A percentile compares a stretch with the other conserved stretches of the same genome.
phyloP scores from a whole-genome alignment of 2,797 vertebrate genomes.

The Stomatorhinus walkeri region DNA sequence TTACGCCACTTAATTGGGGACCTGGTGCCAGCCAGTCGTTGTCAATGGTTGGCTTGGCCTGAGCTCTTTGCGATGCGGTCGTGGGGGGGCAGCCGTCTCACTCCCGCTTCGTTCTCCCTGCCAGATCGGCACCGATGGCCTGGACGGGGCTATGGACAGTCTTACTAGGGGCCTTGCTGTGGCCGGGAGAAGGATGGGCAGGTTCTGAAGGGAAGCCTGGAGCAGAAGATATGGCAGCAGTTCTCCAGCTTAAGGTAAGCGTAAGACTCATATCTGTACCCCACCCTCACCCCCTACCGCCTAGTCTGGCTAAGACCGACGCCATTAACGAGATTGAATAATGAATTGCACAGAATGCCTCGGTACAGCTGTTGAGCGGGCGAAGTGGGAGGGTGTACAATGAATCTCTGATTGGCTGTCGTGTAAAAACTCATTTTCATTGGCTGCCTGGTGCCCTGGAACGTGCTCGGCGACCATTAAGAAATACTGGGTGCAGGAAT shows the following conservation, averaged over 20 bases:
- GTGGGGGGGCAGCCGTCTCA: slow-evolving; percentile 8
- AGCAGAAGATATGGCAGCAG: slow-evolving; percentile 37
- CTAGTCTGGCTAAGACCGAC: not conserved
- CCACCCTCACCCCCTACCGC: not conserved
- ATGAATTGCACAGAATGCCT: not conserved
- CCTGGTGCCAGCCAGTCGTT: not conserved
- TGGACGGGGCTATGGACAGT: slow-evolving; percentile 66
- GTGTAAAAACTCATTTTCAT: not conserved
- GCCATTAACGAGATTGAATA: not conserved
- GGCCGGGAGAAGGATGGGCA: slow-evolving; percentile 57
- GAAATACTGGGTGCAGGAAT: not conserved
- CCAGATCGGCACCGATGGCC: slow-evolving; percentile 70
- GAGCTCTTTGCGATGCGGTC: not conserved
- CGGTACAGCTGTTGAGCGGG: not conserved
- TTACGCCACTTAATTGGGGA: slow-evolving; percentile 17
- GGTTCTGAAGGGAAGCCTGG: slow-evolving; percentile 47
- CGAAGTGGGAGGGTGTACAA: not conserved
- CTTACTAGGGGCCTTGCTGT: slow-evolving; percentile 65
- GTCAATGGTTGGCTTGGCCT: not conserved
- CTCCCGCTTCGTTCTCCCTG: slow-evolving; percentile 37
- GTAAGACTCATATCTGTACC: not conserved
- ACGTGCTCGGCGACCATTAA: not conserved
- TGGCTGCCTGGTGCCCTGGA: not conserved
- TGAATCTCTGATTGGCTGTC: not conserved
- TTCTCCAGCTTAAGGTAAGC: slow-evolving; percentile 61